Evolutionary conservation across 2,113 vertebrate species (phyloP).

Genomic region (Scolopax mira): DNA sequence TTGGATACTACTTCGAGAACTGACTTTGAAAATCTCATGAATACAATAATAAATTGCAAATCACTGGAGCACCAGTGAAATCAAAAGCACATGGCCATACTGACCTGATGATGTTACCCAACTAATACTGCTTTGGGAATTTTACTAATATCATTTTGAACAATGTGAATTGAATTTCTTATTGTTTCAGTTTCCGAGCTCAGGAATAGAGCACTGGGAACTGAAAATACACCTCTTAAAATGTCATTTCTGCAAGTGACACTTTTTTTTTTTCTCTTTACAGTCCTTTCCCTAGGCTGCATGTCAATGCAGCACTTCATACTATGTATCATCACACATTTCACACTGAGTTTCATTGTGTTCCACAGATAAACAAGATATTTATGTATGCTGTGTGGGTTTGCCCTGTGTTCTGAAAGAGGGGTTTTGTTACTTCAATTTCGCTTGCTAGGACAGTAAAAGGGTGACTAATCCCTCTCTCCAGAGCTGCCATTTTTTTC

Average conservation of each 20-base stretch:
- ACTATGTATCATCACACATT: background rate
- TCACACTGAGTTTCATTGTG: background rate
- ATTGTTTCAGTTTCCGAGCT: background rate
- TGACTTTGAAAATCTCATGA: background rate
- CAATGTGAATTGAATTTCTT: background rate
- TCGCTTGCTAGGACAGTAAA: background rate
- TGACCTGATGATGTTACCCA: background rate
- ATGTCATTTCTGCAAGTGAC: background rate
- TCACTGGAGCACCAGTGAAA: background rate
- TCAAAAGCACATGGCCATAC: too few species aligned
- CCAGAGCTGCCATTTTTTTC: background rate
- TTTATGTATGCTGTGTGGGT: background rate
- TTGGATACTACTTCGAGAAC: background rate
- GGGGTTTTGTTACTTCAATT: background rate
- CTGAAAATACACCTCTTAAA: background rate
- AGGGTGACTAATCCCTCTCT: background rate
- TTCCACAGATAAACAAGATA: background rate
- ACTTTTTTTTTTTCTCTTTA: background rate
- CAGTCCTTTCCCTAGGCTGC: background rate
- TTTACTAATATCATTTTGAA: background rate
- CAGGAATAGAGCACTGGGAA: background rate
- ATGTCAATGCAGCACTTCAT: background rate
- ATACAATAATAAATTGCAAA: background rate
- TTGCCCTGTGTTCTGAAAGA: background rate
- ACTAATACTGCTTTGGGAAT: background rate